These are phyloP conservation scores for Diploptera punctata DNA, from an alignment of 2,888 invertebrate species.

Conservation along the genomic window DNA sequence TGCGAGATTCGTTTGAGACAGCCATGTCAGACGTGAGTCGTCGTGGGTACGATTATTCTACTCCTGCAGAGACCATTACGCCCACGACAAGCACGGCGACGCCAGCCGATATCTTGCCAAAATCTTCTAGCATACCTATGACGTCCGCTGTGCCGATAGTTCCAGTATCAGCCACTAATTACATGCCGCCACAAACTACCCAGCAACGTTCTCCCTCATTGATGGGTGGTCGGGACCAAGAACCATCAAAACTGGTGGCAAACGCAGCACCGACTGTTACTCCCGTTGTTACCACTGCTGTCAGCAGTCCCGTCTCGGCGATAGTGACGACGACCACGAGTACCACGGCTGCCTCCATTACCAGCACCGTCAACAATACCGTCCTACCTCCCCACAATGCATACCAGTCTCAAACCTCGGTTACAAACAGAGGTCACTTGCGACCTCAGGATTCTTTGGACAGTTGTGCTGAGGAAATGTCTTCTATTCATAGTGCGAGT, in stretches of 20 bases:
- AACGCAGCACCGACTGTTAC: slow-evolving; percentile 54
- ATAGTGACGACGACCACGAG: slow-evolving; percentile 56
- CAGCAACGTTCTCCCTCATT: slow-evolving; percentile 58
- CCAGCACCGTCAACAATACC: slow-evolving; percentile 14
- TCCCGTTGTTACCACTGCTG: slow-evolving; percentile 56
- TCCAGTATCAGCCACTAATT: background rate
- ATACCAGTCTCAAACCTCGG: slow-evolving; percentile 19
- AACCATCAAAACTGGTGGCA: slow-evolving; percentile 43
- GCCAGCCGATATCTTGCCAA: slow-evolving; percentile 47
- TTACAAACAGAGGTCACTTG: slow-evolving; percentile 44
- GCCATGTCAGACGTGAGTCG: slow-evolving; percentile 57
- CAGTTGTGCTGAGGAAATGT: slow-evolving; percentile 56
- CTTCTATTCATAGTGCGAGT: slow-evolving; percentile 5
- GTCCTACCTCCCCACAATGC: slow-evolving; percentile 19
- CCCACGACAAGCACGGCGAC: slow-evolving; percentile 14
- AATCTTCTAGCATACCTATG: slow-evolving; percentile 54
- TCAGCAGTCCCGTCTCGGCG: slow-evolving; percentile 51
- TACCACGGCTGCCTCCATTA: slow-evolving; percentile 32
- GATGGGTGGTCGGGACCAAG: slow-evolving; percentile 51
- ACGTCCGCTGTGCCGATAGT: slow-evolving; percentile 43
- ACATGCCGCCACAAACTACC: slow-evolving; percentile 41
- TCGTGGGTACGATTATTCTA: slow-evolving; percentile 30
- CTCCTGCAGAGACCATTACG: slow-evolving; percentile 44
- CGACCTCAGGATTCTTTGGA: slow-evolving; percentile 58
- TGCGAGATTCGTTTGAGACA: slow-evolving; percentile 63